Base-by-base conservation (phyloP, 2,113 vertebrate genomes). In the Stegostoma tigrinum region DNA sequence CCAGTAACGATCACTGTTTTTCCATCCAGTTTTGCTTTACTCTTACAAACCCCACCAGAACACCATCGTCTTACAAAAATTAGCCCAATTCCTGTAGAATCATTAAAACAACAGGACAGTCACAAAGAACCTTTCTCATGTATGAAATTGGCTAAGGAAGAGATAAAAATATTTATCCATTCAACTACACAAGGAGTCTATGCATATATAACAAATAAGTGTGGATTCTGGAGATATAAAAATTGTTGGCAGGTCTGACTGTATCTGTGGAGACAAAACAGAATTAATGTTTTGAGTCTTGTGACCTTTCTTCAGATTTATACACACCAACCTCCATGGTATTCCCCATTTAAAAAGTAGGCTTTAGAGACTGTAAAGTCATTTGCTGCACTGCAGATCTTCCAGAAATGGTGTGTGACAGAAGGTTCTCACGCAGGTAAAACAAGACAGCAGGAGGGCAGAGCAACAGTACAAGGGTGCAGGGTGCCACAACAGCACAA, bases 1-100 rank as follows among this genome's bases (percentile, higher is more conserved):
- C 97, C 97, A 0, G 98, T 98, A 24, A 98, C 96, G 61, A 98
- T 96, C 3, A 97, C 97, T 0, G 97, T 98, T 96, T 97, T 98
- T 80, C 98, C 97, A 27, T 98, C 97, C 55, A 98, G 96, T 67
- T 95, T 23, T 4, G 52, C 52, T 61, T 61, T 90, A 61, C 87
- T 90, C 52, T 34, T 90, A 34, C 87, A 90, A 90, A 90, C 87
- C 87, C 52, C 87, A 90, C 87, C 87, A 61, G 8, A 61, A 52
- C 14, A 34, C 87, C 87, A 90, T 12, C 52, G 45, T 52, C 87
- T 27, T 52, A 90, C 3, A 34, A 90, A 14, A 90, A 61, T 0
- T 12, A 90, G 52, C 2, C 87, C 87, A 61, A 90, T 52, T 17
- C 87, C 87, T 90, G 21, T 3, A 90, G 30, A 3, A 52, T 19